Percentiles rank a stretch among this genome's conserved stretches.
phyloP scores from a whole-genome alignment of 1,140 invertebrate genomes.

The Papilio aristodemus region DNA sequence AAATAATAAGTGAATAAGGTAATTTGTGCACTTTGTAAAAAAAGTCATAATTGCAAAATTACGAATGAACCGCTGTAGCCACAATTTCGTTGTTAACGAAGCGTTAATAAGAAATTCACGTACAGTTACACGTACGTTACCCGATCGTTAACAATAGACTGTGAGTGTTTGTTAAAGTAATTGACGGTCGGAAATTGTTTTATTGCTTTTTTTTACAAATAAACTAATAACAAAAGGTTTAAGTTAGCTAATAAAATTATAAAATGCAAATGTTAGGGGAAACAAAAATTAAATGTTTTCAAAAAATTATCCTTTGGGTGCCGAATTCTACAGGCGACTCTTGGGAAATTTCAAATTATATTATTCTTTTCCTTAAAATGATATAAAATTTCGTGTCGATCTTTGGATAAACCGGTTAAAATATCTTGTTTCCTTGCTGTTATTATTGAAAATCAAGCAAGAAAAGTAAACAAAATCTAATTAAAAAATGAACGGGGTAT shows the following conservation, averaged over 20 bases:
- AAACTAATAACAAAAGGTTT: too few relatives aligned
- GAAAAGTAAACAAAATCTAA: neutral
- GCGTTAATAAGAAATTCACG: conserved; percentile 60
- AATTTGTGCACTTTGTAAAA: neutral
- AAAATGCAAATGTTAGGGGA: neutral
- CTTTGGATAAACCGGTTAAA: neutral
- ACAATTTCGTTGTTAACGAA: conserved; percentile 63
- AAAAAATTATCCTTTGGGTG: neutral
- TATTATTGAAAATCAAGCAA: neutral
- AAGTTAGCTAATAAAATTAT: too few relatives aligned
- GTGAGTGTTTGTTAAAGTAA: too few relatives aligned
- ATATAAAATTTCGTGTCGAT: neutral
- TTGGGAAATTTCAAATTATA: neutral
- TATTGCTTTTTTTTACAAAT: neutral
- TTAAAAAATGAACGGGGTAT: too few relatives aligned
- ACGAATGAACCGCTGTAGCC: conserved; percentile 55
- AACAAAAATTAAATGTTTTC: neutral
- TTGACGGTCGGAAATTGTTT: neutral
- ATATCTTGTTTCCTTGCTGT: neutral
- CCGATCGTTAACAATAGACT: neutral
- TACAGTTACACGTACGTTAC: conserved; percentile 67
- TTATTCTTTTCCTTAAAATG: neutral
- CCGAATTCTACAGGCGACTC: neutral
- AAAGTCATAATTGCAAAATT: neutral
- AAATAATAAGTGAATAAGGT: neutral